Base-by-base conservation (phyloP, 2,113 vertebrate species). In the Chitala chitala region DNA sequence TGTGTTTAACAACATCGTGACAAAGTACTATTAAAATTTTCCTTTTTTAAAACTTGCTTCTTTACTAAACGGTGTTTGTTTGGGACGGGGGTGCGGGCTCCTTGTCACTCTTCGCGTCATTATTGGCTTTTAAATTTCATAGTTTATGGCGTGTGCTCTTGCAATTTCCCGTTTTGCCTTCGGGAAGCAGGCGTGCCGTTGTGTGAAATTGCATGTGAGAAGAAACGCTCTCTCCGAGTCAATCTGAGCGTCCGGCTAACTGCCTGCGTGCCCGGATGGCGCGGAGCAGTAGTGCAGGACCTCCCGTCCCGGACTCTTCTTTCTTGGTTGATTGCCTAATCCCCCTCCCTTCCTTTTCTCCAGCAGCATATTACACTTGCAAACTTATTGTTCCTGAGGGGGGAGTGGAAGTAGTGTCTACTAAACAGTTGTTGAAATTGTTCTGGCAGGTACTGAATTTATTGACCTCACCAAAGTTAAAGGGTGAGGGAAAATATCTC, bases 181-280 rank as follows among this genome's bases (percentile, higher is more conserved):
- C 10, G 51, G 69, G 51, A 22, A 36, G 51, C 36, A 22, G 22
- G 69, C 22, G 20, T 65, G 15, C 22, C 33, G 61, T 65, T 40
- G 36, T 53, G 69, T 71, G 69, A 71, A 71, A 71, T 71, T 71
- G 53, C 24, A 56, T 56, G 69, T 54, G 53, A 38, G 40, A 31
- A 54, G 38, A 65, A 31, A 12, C 64, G 59, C 7, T 40, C 5
- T 6, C 38, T 10, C 40, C 6, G 20, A 66, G 38, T 58, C 54
- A 72, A 58, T 72, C 59, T 72, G 53, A 72, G 70, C 70, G 54
- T 72, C 70, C 40, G 22, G n/a, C 46, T 36, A 36, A n/a, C 24
- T 24, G 17, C 22, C 29, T 26, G 22, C 36, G 20, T 50, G 10
- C 50, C 2, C n/a, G n/a, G n/a, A n/a, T n/a, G n/a, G n/a, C n/a